A percentile compares a stretch with the other conserved stretches of the same genome.
phyloP scores from a whole-genome alignment of 1,140 invertebrate genomes.

The Cotesia glomerata region DNA sequence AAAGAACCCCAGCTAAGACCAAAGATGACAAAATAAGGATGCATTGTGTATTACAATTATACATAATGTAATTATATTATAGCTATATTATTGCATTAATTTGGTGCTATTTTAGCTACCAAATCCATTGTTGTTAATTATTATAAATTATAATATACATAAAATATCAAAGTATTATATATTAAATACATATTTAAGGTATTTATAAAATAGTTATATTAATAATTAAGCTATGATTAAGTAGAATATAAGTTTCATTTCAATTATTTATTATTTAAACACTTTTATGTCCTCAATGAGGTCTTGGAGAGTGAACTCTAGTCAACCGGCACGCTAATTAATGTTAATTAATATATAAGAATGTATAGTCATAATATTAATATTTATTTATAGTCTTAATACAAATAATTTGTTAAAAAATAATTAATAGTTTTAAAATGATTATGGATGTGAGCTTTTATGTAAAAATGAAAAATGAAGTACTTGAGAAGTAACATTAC shows the following conservation, averaged over 20 bases:
- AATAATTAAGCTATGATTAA: background rate
- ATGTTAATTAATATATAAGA: conserved; percentile 22
- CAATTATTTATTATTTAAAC: conserved; percentile 39
- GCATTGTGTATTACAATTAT: conserved; percentile 22
- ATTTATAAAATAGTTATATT: background rate
- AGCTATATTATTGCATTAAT: conserved; percentile 1
- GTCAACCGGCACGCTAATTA: conserved; percentile 43
- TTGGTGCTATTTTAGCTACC: no score
- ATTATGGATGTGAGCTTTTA: no score
- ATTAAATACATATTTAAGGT: background rate
- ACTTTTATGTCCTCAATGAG: conserved; percentile 38
- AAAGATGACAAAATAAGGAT: conserved; percentile 30
- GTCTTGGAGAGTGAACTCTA: conserved; percentile 43
- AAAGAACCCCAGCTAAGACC: conserved; percentile 37
- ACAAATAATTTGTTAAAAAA: no score
- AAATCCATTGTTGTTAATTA: background rate
- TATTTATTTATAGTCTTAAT: background rate
- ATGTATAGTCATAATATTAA: background rate
- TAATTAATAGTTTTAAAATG: background rate
- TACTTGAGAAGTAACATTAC: background rate
- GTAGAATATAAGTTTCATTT: conserved; percentile 27
- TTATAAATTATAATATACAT: conserved; percentile 9
- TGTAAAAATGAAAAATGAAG: background rate
- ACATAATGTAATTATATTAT: conserved; percentile 16
- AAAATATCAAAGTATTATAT: conserved; percentile 19